These are phyloP conservation scores for Iselma pallidipennis DNA, from an alignment of 2,888 invertebrate genomes.

Conservation along the genomic window DNA sequence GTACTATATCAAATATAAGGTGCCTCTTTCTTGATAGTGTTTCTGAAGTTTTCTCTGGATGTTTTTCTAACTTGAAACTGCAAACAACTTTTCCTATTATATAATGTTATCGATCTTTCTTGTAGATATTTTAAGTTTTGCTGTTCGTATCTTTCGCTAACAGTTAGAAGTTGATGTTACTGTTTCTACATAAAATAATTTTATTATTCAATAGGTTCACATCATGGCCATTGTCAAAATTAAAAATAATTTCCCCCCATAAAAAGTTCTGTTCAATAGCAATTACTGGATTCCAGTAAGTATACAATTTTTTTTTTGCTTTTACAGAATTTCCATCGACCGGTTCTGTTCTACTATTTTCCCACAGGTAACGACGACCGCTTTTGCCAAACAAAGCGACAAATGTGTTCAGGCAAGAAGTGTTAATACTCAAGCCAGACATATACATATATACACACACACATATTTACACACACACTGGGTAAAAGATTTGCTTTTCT, in stretches of 20 bases:
- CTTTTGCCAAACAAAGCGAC: neutral
- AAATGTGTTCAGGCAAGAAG: slow-evolving; percentile 11
- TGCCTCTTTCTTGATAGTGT: no score
- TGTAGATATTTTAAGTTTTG: neutral
- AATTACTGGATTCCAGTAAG: neutral
- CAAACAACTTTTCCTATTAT: neutral
- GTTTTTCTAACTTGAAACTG: no score
- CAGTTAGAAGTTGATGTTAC: no score
- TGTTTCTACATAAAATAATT: no score
- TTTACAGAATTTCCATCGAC: neutral
- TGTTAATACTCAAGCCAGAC: slow-evolving; percentile 8
- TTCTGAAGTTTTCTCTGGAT: no score
- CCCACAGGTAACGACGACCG: neutral
- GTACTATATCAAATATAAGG: no score
- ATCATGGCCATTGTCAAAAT: no score
- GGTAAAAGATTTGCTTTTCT: slow-evolving; percentile 29
- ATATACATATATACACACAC: neutral
- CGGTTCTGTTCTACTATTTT: neutral
- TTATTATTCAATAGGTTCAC: no score
- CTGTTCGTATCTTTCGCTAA: neutral
- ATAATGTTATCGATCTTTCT: neutral
- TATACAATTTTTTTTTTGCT: neutral
- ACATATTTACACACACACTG: neutral
- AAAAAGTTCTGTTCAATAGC: neutral
- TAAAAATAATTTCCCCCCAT: no score